phyloP scores from a whole-genome alignment of 2,888 invertebrate genomes.

The Ariolimax columbianus region DNA sequence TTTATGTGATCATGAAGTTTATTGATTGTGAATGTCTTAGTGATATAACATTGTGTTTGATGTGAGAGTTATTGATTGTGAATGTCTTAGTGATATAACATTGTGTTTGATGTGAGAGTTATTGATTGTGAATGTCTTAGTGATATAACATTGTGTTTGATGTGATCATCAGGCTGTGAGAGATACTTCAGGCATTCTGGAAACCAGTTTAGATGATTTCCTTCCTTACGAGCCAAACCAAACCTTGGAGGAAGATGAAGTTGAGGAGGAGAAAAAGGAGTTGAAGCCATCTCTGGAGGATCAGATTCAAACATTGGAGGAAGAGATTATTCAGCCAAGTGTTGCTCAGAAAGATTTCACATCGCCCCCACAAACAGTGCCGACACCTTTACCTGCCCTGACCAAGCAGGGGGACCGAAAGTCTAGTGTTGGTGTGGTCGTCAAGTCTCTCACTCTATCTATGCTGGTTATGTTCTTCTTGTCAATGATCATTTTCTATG shows the following conservation, averaged over 20 bases:
- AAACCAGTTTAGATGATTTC: slow-evolving; percentile 57
- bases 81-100: too few species aligned
- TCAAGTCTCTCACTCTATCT: slow-evolving; percentile 61
- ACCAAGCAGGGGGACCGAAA: slow-evolving; percentile 18
- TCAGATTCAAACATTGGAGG: slow-evolving; percentile 65
- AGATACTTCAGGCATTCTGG: slow-evolving; percentile 40
- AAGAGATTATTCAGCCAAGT: slow-evolving; percentile 59
- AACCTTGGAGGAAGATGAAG: slow-evolving; percentile 58
- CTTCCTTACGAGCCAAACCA: slow-evolving; percentile 61
- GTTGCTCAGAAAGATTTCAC: slow-evolving; percentile 53
- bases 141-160: neutral
- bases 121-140: too few species aligned
- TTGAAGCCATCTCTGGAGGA: slow-evolving; percentile 67
- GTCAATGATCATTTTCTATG: slow-evolving; percentile 59
- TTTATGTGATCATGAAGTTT: too few species aligned
- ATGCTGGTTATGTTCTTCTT: slow-evolving; percentile 64
- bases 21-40: too few species aligned
- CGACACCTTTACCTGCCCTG: slow-evolving; percentile 36
- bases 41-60: too few species aligned
- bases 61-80: too few species aligned
- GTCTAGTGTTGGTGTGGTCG: slow-evolving; percentile 56
- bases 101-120: neutral
- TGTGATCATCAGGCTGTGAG: slow-evolving; percentile 18
- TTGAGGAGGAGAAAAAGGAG: slow-evolving; percentile 49
- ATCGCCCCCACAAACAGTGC: slow-evolving; percentile 44